Conservation (phyloP, 2,888 invertebrate genomes). For the Euspilapteryx auroguttella region DNA sequence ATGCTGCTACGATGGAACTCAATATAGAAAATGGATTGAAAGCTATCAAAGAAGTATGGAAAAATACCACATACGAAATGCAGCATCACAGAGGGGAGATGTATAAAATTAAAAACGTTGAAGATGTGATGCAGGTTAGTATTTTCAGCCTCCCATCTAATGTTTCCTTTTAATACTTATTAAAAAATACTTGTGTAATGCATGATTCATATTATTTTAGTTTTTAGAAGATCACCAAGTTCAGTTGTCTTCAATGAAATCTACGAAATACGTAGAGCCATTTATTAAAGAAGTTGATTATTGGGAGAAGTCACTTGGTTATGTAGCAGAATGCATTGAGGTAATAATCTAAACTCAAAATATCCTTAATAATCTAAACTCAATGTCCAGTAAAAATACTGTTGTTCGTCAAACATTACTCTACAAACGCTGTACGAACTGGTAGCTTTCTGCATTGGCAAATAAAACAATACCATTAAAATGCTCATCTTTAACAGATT, state of each 20-base stretch:
- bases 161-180: too few species aligned
- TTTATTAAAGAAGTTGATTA: constrained; percentile 82
- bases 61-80: constrained; percentile 71
- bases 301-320: constrained; percentile 84
- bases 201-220: too few species aligned
- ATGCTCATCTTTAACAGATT: constrained; percentile 32
- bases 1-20: constrained; percentile 86
- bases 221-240: constrained; percentile 84
- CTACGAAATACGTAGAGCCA: constrained; percentile 84
- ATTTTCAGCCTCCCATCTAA: too few species aligned
- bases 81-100: constrained; percentile 68
- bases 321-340: constrained; percentile 81
- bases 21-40: constrained; percentile 81
- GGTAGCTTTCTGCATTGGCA: too few species aligned
- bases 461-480: too few species aligned
- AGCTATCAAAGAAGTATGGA: constrained; percentile 73
- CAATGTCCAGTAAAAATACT: too few species aligned
- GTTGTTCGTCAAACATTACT: too few species aligned
- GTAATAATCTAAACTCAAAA: too few species aligned
- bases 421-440: too few species aligned
- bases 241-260: constrained; percentile 83
- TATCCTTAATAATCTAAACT: too few species aligned
- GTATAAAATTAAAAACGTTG: constrained; percentile 72
- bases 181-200: too few species aligned
- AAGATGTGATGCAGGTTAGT: constrained; percentile 73